Evolutionary conservation across 2,888 invertebrate genomes (phyloP).

Genomic region (Sphaeridia pumilis): DNA sequence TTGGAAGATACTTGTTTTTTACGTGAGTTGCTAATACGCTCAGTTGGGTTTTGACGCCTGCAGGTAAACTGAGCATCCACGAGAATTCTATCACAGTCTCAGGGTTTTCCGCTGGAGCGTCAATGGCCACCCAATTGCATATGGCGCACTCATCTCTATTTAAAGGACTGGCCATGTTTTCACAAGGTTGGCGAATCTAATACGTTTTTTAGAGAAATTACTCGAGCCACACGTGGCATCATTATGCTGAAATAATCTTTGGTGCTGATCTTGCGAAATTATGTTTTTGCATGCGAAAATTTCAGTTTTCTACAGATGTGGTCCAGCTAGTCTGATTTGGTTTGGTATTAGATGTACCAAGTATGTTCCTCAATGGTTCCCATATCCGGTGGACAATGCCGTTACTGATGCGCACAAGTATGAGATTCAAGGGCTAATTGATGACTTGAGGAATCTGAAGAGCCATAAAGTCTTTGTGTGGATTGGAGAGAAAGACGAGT

Average conservation of each 20-base stretch:
- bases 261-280: background rate
- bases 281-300: background rate
- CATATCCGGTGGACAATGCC: slow-evolving; percentile 20
- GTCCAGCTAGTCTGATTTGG: slow-evolving; percentile 21
- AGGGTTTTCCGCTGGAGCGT: background rate
- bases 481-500: slow-evolving; percentile 27
- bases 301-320: slow-evolving; percentile 31
- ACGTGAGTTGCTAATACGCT: too few species aligned
- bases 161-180: slow-evolving; percentile 27
- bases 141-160: slow-evolving; percentile 26
- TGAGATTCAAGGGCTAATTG: slow-evolving; percentile 22
- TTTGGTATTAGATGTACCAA: slow-evolving; percentile 30
- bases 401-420: slow-evolving; percentile 21
- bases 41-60: too few species aligned
- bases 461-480: slow-evolving; percentile 26
- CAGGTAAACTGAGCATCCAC: background rate
- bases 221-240: background rate
- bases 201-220: background rate
- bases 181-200: slow-evolving; percentile 20
- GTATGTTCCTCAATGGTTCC: slow-evolving; percentile 20
- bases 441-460: slow-evolving; percentile 19
- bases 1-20: too few species aligned
- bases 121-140: slow-evolving; percentile 7
- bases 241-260: background rate
- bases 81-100: background rate